phyloP scores from a whole-genome alignment of 2,113 vertebrate species.

The Microtus oregoni region DNA sequence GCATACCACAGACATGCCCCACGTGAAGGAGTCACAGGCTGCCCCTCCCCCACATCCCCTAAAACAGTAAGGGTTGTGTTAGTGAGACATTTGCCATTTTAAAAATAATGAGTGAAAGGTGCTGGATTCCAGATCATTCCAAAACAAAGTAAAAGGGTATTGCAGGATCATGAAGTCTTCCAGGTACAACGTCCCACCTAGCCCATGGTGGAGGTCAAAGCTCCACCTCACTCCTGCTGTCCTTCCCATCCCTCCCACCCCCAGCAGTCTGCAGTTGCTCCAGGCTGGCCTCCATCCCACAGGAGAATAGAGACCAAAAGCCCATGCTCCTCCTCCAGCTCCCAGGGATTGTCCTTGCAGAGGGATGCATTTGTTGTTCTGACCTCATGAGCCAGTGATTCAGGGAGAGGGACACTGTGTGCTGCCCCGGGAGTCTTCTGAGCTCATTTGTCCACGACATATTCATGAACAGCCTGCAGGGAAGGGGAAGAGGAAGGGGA shows the following conservation, averaged over 20 bases:
- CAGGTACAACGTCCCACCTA: not conserved
- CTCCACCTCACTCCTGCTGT: too few species aligned
- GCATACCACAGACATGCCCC: not conserved
- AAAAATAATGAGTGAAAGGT: conserved; percentile 22
- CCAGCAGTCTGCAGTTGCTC: not conserved
- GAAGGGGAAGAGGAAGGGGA: conserved; percentile 48
- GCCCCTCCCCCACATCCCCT: not conserved
- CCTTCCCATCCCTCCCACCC: not conserved
- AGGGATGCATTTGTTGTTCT: conserved; percentile 62
- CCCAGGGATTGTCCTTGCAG: conserved; percentile 1
- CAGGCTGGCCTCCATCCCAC: not conserved
- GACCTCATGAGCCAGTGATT: conserved; percentile 58
- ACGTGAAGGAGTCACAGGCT: not conserved
- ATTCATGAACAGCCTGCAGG: not conserved
- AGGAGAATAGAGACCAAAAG: not conserved
- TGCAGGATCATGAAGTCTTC: not conserved
- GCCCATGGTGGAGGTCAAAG: not conserved
- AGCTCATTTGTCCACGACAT: conserved; percentile 37
- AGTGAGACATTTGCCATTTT: conserved; percentile 36
- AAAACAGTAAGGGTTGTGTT: not conserved
- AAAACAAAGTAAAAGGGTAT: conserved; percentile 23
- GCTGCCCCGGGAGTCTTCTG: conserved; percentile 52
- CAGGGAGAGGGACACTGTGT: conserved; percentile 71
- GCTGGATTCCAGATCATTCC: conserved; percentile 31
- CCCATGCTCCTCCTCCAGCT: not conserved